Base-by-base conservation (phyloP, 2,888 invertebrate genomes). In the Ennomos erosarius region DNA sequence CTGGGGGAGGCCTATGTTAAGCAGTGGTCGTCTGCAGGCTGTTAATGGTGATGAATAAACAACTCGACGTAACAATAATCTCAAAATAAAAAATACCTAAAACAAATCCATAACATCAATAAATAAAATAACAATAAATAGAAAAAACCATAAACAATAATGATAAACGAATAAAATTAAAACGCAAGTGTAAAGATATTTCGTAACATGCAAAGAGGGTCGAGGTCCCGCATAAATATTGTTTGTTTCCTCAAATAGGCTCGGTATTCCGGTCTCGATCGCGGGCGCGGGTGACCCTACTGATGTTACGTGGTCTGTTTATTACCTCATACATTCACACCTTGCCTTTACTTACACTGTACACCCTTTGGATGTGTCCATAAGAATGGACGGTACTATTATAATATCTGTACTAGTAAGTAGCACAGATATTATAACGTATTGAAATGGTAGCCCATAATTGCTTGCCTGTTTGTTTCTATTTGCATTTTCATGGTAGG, bases 121-220 rank as follows among this genome's bases (percentile, higher is more conserved):
- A 39, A 36, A 39, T 46, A 49, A 49, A 42, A 49, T 40, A 40
- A 40, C 38, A 45, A 50, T 55, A 58, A 43, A 49, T 33, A 38
- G n/a, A n/a, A n/a, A n/a, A n/a, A n/a, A n/a, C n/a, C n/a, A n/a
- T 36, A 11, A 37, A 43, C 35, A 46, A 38, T 51, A 16, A 39
- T 43, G 34, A 39, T 50, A 49, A 49, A 42, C 48, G 42, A 40
- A 40, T 43, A 45, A 50, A 58, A 58, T 43, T 52, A 39, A 39
- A 39, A 35, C 37, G 10, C 8, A 44, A 56, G 33, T 55, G 39
- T 37, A 42, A 47, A 45, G 50, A 49, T 54, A 51, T 88, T 82
- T 88, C 79, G 87, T 82, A 86, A 87, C 80, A 73, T 70, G 75
- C 81, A 90, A 89, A 69, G 82, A 82, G 89, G 64, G 90, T 90